Percentiles rank a stretch among this genome's conserved stretches.
phyloP scores from a whole-genome alignment of 2,113 vertebrate species.

The Elgaria multicarinata region DNA sequence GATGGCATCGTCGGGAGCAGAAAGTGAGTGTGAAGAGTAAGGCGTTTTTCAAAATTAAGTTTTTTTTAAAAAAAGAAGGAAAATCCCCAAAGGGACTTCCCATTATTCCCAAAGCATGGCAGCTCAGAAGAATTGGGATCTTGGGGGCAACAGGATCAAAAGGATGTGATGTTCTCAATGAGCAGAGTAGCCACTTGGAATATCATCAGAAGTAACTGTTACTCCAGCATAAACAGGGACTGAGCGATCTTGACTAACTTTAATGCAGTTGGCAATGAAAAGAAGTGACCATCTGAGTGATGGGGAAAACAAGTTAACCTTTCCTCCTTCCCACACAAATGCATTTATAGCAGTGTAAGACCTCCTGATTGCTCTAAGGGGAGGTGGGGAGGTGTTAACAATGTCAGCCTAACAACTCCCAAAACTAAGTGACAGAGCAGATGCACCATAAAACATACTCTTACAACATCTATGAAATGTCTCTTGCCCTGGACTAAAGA shows the following conservation, averaged over 20 bases:
- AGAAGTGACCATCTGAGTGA: constrained; percentile 27
- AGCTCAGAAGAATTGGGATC: constrained; percentile 70
- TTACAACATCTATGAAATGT: accelerated
- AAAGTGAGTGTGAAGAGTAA: constrained; percentile 85
- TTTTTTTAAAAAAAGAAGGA: constrained; percentile 73
- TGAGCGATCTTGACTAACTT: constrained; percentile 41
- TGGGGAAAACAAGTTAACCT: not conserved
- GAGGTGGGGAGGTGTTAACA: not conserved
- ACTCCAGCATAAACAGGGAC: not conserved
- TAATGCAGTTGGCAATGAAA: constrained; percentile 36
- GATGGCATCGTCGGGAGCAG: constrained; percentile 84
- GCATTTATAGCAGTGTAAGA: not conserved
- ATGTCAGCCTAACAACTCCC: not conserved
- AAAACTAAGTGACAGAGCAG: constrained; percentile 24
- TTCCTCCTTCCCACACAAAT: not conserved
- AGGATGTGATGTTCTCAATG: constrained; percentile 51
- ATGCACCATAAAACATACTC: not conserved
- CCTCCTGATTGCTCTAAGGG: not conserved
- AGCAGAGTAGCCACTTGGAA: constrained; percentile 63
- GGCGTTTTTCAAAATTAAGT: constrained; percentile 73
- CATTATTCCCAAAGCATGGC: constrained; percentile 80
- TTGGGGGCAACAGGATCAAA: constrained; percentile 63
- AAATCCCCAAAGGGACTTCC: constrained; percentile 87
- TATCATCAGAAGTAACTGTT: constrained; percentile 28
- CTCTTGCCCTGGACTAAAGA: constrained; percentile 17